Evolutionary conservation across 2,113 vertebrate species (phyloP), one percentile per base, ranked within the genome.

Genomic region (Elephas maximus): DNA sequence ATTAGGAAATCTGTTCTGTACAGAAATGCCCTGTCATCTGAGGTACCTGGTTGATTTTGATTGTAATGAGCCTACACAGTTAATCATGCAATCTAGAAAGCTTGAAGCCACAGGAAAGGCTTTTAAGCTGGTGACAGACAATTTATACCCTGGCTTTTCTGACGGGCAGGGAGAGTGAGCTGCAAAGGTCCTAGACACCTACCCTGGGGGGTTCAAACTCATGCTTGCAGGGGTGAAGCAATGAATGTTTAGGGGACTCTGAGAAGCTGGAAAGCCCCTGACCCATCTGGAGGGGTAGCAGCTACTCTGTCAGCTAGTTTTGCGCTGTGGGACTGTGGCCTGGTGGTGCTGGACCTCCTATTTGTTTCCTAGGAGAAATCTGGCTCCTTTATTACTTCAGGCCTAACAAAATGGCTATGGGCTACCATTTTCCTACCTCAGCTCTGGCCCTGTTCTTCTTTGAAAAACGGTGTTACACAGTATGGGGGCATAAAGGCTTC

Each of bases 51-150:
- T 33, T 73, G 41, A 23, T 30, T 95, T 82, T 90, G 44, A 57
- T 88, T 1, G 3, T 63, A 12, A 60, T 63, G 74, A 77, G 57
- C 12, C 76, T 20, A 21, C 73, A 41, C 15, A 45, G 23, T 78
- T 88, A 77, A 33, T 73, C 28, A 24, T 82, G 82, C 28, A 80
- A 65, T 41, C 78, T 80, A 80, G 89, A 77, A 96, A 93, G 21
- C 28, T 82, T n/a, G 14, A 88, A 93, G 30, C 65, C 37, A 37
- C n/a, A 14, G 69, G 21, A 90, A 78, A 80, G 93, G 30, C 28
- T 69, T 94, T 74, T 57, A 44, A 65, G 71, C 28, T 81, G 28
- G 9, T 78, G 51, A 95, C 63, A 48, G 24, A 73, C 8, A 77
- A 53, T 65, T 77, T 78, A 63, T 71, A 57, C 12, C 53, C 69